Evolutionary conservation across 2,797 vertebrate genomes (phyloP).

Genomic region (Labeo calbasu): DNA sequence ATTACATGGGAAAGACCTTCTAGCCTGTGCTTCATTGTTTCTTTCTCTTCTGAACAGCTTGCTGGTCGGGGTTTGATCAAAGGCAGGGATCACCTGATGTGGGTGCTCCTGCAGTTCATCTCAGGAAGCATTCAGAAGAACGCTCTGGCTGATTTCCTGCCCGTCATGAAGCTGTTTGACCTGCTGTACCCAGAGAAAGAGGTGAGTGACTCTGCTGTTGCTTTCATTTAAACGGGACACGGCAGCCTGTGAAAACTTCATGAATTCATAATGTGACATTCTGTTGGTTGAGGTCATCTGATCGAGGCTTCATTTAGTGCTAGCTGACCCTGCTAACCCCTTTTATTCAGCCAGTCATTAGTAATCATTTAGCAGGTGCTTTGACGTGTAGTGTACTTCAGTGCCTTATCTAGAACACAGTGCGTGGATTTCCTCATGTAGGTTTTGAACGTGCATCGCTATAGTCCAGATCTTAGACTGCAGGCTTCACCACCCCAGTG

Average conservation of each 20-base stretch:
- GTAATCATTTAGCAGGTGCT: background rate
- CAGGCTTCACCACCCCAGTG: no score
- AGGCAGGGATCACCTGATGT: constrained; percentile 98
- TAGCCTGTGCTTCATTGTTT: background rate
- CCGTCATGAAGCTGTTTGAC: constrained; percentile 99
- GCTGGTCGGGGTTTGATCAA: constrained; percentile 97
- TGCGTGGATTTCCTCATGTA: no score
- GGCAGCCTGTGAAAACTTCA: background rate
- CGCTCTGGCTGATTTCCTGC: constrained; percentile 94
- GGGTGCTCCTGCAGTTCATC: constrained; percentile 98
- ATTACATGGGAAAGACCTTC: background rate
- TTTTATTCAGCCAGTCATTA: background rate
- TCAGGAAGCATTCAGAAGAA: constrained; percentile 99
- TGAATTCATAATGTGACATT: background rate
- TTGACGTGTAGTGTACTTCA: background rate
- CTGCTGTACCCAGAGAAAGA: constrained; percentile 98
- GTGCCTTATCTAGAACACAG: background rate
- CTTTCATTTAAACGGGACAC: background rate
- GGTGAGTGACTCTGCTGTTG: constrained; percentile 72
- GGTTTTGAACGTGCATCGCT: no score
- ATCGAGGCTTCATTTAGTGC: background rate
- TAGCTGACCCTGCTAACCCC: background rate
- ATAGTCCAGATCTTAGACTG: no score
- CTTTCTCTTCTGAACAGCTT: constrained; percentile 77
- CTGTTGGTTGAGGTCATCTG: background rate